Base-by-base conservation (phyloP, 2,888 invertebrate genomes). In the Dynastes grantii region DNA sequence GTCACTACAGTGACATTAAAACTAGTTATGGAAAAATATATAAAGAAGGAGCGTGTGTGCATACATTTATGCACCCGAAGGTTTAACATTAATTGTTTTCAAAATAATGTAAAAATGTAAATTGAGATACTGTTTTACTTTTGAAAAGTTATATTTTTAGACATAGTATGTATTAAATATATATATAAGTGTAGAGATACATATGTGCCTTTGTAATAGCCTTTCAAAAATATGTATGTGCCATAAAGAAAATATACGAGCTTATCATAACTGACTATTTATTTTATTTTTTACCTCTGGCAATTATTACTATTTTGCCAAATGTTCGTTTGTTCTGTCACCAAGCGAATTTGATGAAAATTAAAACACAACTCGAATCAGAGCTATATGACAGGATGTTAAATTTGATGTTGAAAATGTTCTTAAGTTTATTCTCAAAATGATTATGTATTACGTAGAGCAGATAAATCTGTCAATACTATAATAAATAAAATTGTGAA, bases 181-280 rank as follows among this genome's bases (percentile, higher is more conserved):
- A 37, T 5, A 22, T 22, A 32, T 73, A 73, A 73, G 9, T 58
- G 22, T 61, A 75, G 29, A 71, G 8, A 8, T 45, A 45, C 45
- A 58, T 58, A 58, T 75, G 73, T 75, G 73, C 73, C 73, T 75
- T 75, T 75, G 16, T 45, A 40, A 49, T 75, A 61, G 61, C 73
- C 73, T 75, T 75, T 61, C 45, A 75, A 75, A 71, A 45, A 61
- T 61, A 45, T 75, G 45, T 61, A 75, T 61, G 73, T 75, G 73
- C 73, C 73, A 75, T 75, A 75, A 75, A 22, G 58, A 75, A 63
- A 75, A 75, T 75, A 75, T 75, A 75, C 45, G 22, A 61, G 73
- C 73, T 61, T 75, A 22, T 63, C 27, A 37, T 8, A n/a, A 37
- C 2, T 37, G 32, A 13, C 37, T 71, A 16, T 58, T 22, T 75